These are phyloP conservation scores for Lampris megalopsis DNA, from an alignment of 2,113 vertebrate genomes.

Conservation along the genomic window DNA sequence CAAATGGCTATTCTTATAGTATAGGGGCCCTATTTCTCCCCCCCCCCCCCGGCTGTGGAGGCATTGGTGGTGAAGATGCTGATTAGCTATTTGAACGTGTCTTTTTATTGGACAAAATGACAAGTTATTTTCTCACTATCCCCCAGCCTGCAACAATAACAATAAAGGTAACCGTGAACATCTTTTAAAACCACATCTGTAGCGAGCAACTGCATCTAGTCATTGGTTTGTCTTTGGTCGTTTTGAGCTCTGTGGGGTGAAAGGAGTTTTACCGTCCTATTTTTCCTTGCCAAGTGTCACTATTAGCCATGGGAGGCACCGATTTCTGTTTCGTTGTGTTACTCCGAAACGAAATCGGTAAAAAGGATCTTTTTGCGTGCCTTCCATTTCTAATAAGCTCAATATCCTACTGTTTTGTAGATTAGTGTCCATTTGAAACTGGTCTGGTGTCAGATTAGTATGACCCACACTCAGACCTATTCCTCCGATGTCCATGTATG, in stretches of 20 bases:
- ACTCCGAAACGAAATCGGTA: slow-evolving; percentile 2
- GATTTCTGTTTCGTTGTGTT: slow-evolving; percentile 30
- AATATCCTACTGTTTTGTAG: slow-evolving; percentile 53
- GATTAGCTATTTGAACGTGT: slow-evolving; percentile 49
- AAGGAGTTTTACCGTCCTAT: slow-evolving; percentile 58
- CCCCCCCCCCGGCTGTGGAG: slow-evolving; percentile 20
- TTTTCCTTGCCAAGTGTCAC: slow-evolving; percentile 64
- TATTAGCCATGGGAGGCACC: slow-evolving; percentile 77
- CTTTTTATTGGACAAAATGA: slow-evolving; percentile 69
- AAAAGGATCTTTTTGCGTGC: slow-evolving; percentile 36
- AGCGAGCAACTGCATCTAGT: slow-evolving; percentile 65
- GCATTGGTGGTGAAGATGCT: slow-evolving; percentile 26
- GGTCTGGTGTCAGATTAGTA: slow-evolving; percentile 36
- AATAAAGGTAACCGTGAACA: slow-evolving; percentile 82
- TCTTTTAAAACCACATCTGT: slow-evolving; percentile 70
- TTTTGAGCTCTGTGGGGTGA: slow-evolving; percentile 64
- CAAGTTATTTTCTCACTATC: slow-evolving; percentile 79
- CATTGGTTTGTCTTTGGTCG: slow-evolving; percentile 67
- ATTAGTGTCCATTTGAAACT: slow-evolving; percentile 62
- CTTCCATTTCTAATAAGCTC: slow-evolving; percentile 76
- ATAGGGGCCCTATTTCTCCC: too few relatives aligned
- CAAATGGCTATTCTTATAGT: too few relatives aligned
- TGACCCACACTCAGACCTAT: slow-evolving; percentile 38
- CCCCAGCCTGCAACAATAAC: slow-evolving; percentile 84
- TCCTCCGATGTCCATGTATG: slow-evolving; percentile 45